Percentiles rank a stretch among this genome's conserved stretches.
These are phyloP conservation scores for Pocillopora verrucosa DNA, from an alignment of 64 coral and sea anemone genomes.

Conservation along the genomic window DNA sequence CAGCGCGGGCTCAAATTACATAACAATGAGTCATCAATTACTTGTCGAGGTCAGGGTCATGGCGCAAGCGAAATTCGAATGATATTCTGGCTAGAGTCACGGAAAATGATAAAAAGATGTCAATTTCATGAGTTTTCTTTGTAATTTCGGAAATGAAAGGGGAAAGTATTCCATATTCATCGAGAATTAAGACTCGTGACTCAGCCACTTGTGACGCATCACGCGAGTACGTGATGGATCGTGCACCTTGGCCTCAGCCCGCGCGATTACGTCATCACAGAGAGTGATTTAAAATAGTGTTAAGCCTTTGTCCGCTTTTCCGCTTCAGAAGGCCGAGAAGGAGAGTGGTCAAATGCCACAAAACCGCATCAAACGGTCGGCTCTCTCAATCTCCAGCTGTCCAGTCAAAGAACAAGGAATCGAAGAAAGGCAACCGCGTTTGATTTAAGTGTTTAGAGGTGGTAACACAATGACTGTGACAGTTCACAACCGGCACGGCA, in stretches of 20 bases:
- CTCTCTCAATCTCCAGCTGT: constrained; percentile 28
- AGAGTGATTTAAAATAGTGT: constrained; percentile 41
- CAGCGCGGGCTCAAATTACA: constrained; percentile 92
- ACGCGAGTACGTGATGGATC: constrained; percentile 81
- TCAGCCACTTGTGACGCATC: constrained; percentile 40
- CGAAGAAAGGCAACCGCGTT: constrained; percentile 10
- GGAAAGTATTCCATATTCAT: neutral
- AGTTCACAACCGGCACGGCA: neutral
- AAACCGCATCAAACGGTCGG: constrained; percentile 47
- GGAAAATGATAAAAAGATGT: constrained; percentile 2
- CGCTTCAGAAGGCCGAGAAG: constrained; percentile 13
- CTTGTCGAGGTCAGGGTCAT: constrained; percentile 78
- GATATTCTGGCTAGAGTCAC: constrained; percentile 17
- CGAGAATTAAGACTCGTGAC: constrained; percentile 20
- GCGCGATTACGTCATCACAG: constrained; percentile 56
- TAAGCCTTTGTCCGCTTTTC: constrained; percentile 48
- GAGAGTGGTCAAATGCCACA: constrained; percentile 43
- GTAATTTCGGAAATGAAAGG: neutral
- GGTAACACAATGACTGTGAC: neutral
- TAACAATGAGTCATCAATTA: constrained; percentile 95
- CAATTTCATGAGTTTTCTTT: neutral
- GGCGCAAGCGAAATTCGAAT: constrained; percentile 10
- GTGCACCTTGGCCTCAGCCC: constrained; percentile 59
- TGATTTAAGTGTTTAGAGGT: neutral
- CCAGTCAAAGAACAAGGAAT: constrained; percentile 11